Evolutionary conservation across 2,888 invertebrate genomes (phyloP).

Genomic region (Onchidella celtica): DNA sequence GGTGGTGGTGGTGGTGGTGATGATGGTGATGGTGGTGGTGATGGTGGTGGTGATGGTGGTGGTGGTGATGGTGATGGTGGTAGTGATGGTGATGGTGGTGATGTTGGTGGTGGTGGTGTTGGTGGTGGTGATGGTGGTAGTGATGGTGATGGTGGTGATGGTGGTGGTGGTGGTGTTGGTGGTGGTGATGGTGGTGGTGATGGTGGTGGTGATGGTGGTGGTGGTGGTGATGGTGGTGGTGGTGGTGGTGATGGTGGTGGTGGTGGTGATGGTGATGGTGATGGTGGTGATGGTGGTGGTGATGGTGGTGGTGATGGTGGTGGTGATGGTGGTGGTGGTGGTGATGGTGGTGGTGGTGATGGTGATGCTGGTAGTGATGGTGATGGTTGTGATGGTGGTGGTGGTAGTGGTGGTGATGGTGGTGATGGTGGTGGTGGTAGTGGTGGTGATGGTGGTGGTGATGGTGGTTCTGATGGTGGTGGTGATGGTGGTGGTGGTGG

Average conservation of each 20-base stretch:
- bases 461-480: no score
- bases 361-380: no score
- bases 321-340: not conserved
- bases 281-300: not conserved
- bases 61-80: no score
- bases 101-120: no score
- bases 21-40: conserved; percentile 3
- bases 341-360: no score
- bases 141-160: no score
- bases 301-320: not conserved
- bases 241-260: not conserved
- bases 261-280: not conserved
- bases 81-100: not conserved
- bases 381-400: not conserved
- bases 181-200: not conserved
- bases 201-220: not conserved
- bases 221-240: not conserved
- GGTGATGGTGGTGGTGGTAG: no score
- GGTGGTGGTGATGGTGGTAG: no score
- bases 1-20: not conserved
- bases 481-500: no score
- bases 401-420: not conserved
- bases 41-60: not conserved
- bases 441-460: no score
- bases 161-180: no score